phyloP scores from a whole-genome alignment of 2,113 vertebrate genomes.

The Fulica atra region DNA sequence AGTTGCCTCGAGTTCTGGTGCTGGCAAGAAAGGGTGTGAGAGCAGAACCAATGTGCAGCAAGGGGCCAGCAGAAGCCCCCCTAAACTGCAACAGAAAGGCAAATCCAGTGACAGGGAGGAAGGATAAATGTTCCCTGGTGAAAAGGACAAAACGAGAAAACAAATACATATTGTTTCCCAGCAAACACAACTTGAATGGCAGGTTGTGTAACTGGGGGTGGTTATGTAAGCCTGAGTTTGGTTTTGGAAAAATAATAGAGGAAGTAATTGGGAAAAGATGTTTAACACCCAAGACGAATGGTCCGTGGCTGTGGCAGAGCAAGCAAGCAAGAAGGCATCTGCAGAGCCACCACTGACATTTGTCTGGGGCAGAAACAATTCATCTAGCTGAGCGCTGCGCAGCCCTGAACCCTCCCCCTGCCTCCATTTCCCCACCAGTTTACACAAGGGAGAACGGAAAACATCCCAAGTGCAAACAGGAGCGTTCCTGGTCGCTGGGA shows the following conservation, averaged over 20 bases:
- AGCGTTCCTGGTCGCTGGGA: neutral
- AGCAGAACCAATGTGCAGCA: neutral
- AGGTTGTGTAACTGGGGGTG: neutral
- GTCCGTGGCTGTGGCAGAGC: neutral
- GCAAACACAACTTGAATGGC: neutral
- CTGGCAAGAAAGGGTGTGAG: neutral
- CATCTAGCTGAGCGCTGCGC: neutral
- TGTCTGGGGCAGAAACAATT: neutral
- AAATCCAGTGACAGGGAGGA: neutral
- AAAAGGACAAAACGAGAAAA: neutral
- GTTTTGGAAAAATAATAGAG: conserved; percentile 30
- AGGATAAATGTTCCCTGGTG: neutral
- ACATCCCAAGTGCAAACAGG: neutral
- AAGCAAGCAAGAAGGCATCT: neutral
- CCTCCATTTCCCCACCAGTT: neutral
- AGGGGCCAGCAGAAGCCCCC: neutral
- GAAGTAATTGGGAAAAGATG: conserved; percentile 1
- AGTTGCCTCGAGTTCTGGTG: neutral
- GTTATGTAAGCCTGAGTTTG: neutral
- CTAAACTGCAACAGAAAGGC: neutral
- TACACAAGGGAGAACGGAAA: neutral
- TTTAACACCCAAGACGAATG: neutral
- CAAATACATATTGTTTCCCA: conserved; percentile 14
- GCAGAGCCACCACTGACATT: neutral
- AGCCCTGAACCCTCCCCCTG: neutral